These are phyloP conservation scores for Thunnus maccoyii DNA, from an alignment of 2,113 vertebrate species.

Conservation along the genomic window DNA sequence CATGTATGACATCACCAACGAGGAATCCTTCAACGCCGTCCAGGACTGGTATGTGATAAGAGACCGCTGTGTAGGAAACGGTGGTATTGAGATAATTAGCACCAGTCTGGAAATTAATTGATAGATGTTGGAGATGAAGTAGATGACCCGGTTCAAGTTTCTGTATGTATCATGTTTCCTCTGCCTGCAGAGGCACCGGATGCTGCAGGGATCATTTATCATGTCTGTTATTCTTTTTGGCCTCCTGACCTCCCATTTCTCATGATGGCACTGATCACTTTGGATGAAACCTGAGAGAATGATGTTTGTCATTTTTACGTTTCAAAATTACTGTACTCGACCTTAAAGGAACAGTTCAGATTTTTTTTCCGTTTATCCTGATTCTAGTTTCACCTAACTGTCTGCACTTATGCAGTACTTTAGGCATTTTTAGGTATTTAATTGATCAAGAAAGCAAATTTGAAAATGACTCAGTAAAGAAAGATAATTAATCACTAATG, in stretches of 20 bases:
- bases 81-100: slow-evolving; percentile 4
- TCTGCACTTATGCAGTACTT: too few species aligned
- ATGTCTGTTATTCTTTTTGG: neutral
- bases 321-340: neutral
- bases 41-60: slow-evolving; percentile 93
- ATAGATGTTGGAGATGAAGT: slow-evolving; percentile 23
- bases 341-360: too few species aligned
- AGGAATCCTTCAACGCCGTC: slow-evolving; percentile 85
- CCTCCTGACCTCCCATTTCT: neutral
- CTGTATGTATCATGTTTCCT: slow-evolving; percentile 16
- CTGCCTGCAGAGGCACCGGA: neutral
- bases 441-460: too few species aligned
- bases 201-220: neutral
- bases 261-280: too few species aligned
- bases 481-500: too few species aligned
- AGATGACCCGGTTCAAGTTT: slow-evolving; percentile 37
- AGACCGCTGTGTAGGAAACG: neutral
- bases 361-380: neutral
- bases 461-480: too few species aligned
- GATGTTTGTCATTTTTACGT: neutral
- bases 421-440: neutral
- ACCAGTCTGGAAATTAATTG: slow-evolving; percentile 39
- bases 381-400: neutral
- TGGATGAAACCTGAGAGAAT: too few species aligned
- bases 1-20: slow-evolving; percentile 88